Percentiles rank a stretch among this genome's conserved stretches.
Evolutionary conservation across 2,888 invertebrate species (phyloP).

Genomic region (Hyposoter dolosus): DNA sequence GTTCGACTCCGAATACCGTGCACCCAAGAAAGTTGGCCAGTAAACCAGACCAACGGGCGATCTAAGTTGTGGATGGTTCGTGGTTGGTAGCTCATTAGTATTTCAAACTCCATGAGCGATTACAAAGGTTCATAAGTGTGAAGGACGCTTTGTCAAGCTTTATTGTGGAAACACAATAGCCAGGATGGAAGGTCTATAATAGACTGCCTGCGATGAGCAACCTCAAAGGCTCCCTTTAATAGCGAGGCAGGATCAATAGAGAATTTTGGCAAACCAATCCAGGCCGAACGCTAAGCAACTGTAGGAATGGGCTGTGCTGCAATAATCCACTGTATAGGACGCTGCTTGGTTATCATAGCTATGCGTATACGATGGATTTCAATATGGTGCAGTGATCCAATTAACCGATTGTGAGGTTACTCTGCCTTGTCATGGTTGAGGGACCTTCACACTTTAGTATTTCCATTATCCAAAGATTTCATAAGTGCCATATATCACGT

Average conservation of each 20-base stretch:
- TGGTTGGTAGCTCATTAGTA: slow-evolving; percentile 15
- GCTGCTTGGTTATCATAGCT: slow-evolving; percentile 68
- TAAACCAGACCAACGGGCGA: neutral
- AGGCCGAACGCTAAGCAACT: slow-evolving; percentile 39
- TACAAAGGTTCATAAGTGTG: neutral
- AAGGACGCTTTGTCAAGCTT: neutral
- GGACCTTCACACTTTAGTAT: neutral
- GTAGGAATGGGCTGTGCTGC: slow-evolving; percentile 46
- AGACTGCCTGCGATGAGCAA: neutral
- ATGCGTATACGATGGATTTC: slow-evolving; percentile 63
- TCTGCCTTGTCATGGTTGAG: slow-evolving; percentile 40
- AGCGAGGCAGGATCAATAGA: slow-evolving; percentile 37
- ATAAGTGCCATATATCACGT: neutral
- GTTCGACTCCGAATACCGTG: neutral
- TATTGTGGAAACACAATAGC: neutral
- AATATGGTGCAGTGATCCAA: slow-evolving; percentile 64
- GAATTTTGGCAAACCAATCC: slow-evolving; percentile 56
- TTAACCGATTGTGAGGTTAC: slow-evolving; percentile 17
- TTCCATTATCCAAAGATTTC: neutral
- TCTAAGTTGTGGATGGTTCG: neutral
- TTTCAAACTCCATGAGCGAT: slow-evolving; percentile 5
- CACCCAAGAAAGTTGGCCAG: neutral
- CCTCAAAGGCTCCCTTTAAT: slow-evolving; percentile 3
- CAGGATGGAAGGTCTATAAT: neutral
- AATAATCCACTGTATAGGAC: slow-evolving; percentile 69